A percentile compares a stretch with the other conserved stretches of the same genome.
Evolutionary conservation across 2,797 vertebrate species (phyloP).

Genomic region (Psittacula echo): DNA sequence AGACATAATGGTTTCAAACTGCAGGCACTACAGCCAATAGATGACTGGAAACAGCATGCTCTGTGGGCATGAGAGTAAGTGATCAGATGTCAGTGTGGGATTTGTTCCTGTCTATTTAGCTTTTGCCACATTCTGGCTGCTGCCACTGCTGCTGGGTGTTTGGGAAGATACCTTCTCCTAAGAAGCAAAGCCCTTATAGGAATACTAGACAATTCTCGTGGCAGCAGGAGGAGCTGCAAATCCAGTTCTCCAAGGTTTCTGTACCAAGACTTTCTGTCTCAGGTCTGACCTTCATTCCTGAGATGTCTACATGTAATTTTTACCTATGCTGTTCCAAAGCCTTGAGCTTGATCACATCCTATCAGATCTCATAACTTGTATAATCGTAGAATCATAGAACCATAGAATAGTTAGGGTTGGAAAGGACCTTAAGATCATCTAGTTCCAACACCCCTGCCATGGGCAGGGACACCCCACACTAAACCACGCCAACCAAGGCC

Average conservation of each 20-base stretch:
- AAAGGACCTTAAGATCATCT: no score
- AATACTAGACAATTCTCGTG: neutral
- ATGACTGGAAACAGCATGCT: neutral
- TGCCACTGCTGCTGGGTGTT: neutral
- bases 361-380: neutral
- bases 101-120: neutral
- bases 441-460: no score
- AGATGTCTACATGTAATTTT: neutral
- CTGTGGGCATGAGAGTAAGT: neutral
- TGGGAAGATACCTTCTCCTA: neutral
- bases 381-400: neutral
- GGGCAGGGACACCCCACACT: no score
- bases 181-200: neutral
- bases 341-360: neutral
- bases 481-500: no score
- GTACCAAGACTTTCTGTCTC: neutral
- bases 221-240: slow-evolving; percentile 13
- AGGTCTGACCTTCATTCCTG: neutral
- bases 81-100: neutral
- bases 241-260: neutral
- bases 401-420: no score
- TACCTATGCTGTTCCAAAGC: neutral
- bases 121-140: neutral
- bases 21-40: neutral
- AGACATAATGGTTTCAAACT: neutral